These are phyloP conservation scores for Epsilonema sp. DNA, from an alignment of 2,888 invertebrate species.

Conservation along the genomic window DNA sequence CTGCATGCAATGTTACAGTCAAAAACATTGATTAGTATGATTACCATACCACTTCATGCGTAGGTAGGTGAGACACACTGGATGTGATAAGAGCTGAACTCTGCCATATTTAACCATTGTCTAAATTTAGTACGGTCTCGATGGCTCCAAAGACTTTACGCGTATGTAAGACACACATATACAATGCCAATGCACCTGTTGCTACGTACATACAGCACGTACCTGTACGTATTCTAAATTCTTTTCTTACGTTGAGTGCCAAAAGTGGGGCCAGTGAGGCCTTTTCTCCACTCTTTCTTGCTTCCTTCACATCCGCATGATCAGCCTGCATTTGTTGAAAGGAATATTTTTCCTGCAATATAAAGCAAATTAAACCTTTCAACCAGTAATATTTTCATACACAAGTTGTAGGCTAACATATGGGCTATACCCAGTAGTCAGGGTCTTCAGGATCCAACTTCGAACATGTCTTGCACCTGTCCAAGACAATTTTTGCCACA, in stretches of 20 bases:
- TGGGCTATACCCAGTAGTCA: constrained; percentile 5
- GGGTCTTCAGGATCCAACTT: background rate
- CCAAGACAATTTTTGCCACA: constrained; percentile 12
- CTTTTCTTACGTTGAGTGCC: constrained; percentile 1
- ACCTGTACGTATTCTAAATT: no score
- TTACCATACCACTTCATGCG: constrained; percentile 61
- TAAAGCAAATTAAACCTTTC: background rate
- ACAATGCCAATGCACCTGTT: no score
- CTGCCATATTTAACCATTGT: constrained; percentile 70
- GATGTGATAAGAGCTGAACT: constrained; percentile 61
- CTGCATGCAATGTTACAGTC: no score
- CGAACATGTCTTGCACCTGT: background rate
- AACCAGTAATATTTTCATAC: background rate
- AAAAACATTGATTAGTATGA: background rate
- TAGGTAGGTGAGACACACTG: constrained; percentile 61
- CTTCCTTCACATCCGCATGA: background rate
- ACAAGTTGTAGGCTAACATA: no score
- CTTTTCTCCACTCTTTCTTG: background rate
- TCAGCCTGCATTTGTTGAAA: background rate
- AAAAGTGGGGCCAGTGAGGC: background rate
- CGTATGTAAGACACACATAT: no score
- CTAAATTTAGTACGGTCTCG: no score
- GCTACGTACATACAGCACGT: no score
- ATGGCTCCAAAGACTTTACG: no score
- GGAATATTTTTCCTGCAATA: constrained; percentile 1